These are phyloP conservation scores for Pimephales promelas DNA, from an alignment of 2,113 vertebrate species.

Conservation along the genomic window DNA sequence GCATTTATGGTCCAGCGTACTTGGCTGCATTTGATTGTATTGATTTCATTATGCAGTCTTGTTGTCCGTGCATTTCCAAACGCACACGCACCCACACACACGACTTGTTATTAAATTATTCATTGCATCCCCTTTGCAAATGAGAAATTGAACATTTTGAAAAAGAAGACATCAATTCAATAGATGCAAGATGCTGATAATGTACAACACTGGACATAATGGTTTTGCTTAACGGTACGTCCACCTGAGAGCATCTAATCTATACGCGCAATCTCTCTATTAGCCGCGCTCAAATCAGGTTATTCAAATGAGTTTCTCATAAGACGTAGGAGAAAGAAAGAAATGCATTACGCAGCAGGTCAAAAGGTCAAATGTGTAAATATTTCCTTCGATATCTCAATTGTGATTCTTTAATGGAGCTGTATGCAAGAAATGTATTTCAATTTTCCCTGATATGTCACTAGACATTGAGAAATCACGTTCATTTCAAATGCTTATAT, in stretches of 20 bases:
- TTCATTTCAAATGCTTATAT: no score
- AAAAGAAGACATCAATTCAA: conserved; percentile 25
- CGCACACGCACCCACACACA: conserved; percentile 11
- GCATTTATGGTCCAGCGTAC: conserved; percentile 18
- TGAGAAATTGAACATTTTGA: conserved; percentile 31
- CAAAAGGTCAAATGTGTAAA: conserved; percentile 7
- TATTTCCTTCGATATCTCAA: neutral
- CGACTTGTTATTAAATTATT: conserved; percentile 39
- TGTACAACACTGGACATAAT: conserved; percentile 29
- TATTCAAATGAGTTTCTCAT: conserved; percentile 18
- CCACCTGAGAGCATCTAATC: conserved; percentile 12
- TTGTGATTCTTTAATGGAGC: no score
- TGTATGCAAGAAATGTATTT: no score
- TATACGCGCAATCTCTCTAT: conserved; percentile 14
- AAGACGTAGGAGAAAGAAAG: neutral
- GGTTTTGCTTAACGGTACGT: conserved; percentile 24
- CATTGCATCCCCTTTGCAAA: conserved; percentile 39
- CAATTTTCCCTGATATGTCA: no score
- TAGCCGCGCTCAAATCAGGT: neutral
- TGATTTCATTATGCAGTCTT: conserved; percentile 43
- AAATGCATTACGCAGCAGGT: neutral
- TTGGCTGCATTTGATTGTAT: conserved; percentile 40
- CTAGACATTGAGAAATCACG: no score
- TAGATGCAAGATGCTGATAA: conserved; percentile 46
- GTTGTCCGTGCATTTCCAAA: conserved; percentile 22